phyloP scores from a whole-genome alignment of 2,888 invertebrate genomes.

The Thymelicus acteon region DNA sequence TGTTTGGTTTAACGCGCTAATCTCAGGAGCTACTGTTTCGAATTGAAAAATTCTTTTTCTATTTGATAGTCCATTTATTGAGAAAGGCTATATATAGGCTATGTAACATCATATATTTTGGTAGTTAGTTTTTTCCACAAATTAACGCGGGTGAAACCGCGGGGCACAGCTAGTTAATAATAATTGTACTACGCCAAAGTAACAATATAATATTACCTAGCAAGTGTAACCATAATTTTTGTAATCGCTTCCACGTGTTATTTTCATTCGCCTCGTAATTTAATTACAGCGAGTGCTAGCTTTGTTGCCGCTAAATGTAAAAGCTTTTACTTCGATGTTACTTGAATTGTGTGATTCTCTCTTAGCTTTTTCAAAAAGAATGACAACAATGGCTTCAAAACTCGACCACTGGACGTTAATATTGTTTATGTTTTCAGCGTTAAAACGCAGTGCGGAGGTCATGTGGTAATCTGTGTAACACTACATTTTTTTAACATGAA shows the following conservation, averaged over 20 bases:
- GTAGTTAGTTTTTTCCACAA: no score
- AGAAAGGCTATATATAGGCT: no score
- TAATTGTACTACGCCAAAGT: no score
- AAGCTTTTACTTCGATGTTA: constrained; percentile 24
- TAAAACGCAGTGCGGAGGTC: neutral
- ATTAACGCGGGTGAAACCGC: no score
- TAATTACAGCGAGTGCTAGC: constrained; percentile 23
- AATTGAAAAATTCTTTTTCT: no score
- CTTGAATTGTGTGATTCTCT: constrained; percentile 8
- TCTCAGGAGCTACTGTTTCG: no score
- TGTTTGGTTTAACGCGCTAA: no score
- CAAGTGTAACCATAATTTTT: constrained; percentile 3
- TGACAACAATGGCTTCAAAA: constrained; percentile 7
- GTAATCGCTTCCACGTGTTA: constrained; percentile 9
- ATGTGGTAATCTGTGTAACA: constrained; percentile 5
- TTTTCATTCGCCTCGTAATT: constrained; percentile 12
- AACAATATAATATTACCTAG: neutral
- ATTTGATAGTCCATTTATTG: no score
- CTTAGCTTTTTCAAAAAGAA: constrained; percentile 14
- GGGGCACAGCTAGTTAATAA: no score
- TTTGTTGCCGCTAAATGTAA: constrained; percentile 15
- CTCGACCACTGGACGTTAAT: constrained; percentile 1
- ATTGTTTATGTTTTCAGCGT: constrained; percentile 10
- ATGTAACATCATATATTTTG: no score
- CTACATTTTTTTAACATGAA: neutral